These are phyloP conservation scores for Prinia subflava DNA, from an alignment of 2,113 vertebrate genomes.

Conservation along the genomic window DNA sequence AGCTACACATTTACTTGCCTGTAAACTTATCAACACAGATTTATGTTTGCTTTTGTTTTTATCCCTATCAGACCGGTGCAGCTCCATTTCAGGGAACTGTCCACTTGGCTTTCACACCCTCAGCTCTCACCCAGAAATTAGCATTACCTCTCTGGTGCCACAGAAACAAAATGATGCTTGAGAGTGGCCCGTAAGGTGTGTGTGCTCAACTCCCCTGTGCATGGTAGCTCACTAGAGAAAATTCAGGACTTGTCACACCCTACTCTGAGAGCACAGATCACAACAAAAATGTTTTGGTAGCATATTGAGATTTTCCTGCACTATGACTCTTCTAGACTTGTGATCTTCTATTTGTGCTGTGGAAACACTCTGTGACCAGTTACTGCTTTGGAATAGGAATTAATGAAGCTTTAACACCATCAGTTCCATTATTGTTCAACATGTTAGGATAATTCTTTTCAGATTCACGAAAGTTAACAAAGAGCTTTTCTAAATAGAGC, in stretches of 20 bases:
- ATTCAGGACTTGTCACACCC: not conserved
- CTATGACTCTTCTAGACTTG: not conserved
- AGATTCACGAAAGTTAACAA: slow-evolving; percentile 68
- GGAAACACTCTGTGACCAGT: not conserved
- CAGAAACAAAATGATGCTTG: not conserved
- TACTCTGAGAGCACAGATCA: not conserved
- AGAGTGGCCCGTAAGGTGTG: not conserved
- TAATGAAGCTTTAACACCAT: not conserved
- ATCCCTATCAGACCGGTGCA: not conserved
- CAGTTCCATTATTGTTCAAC: slow-evolving; percentile 31
- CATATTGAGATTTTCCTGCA: not conserved
- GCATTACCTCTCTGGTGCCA: not conserved
- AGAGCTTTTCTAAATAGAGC: slow-evolving; percentile 74
- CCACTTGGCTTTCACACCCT: not conserved
- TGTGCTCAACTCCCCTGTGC: not conserved
- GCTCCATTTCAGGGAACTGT: not conserved
- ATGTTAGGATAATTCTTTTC: slow-evolving; percentile 65
- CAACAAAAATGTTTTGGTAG: not conserved
- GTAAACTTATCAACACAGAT: not conserved
- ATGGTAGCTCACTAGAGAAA: not conserved
- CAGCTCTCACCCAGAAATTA: not conserved
- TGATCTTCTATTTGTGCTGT: not conserved
- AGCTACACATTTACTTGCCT: not conserved
- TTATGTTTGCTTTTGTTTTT: not conserved
- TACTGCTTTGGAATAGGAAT: not conserved